Evolutionary conservation across 2,888 invertebrate genomes (phyloP).

Genomic region (Trachelus troglodyta): DNA sequence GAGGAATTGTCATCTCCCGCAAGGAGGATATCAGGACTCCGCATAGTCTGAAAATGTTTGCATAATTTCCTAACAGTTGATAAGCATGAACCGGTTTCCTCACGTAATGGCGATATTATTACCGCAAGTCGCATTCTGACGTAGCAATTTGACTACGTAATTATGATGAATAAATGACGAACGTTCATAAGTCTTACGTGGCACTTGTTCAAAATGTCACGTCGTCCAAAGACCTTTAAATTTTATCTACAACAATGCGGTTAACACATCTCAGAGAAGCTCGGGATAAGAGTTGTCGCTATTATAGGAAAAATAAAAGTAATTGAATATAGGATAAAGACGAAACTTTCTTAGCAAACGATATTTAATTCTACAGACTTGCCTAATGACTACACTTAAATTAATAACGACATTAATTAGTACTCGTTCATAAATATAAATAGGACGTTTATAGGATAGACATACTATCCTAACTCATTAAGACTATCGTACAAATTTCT

Average conservation of each 20-base stretch:
- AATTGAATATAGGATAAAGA: background rate
- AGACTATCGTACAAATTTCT: background rate
- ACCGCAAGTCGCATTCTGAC: background rate
- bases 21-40: background rate
- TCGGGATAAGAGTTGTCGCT: background rate
- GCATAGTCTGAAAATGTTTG: background rate
- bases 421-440: constrained; percentile 46
- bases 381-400: constrained; percentile 33
- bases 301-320: background rate
- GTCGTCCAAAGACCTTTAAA: background rate
- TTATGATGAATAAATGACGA: background rate
- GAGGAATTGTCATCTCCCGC: background rate
- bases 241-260: background rate
- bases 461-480: background rate
- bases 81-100: background rate
- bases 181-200: background rate
- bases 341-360: constrained; percentile 37
- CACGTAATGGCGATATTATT: background rate
- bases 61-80: background rate
- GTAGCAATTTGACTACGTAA: background rate
- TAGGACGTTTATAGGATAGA: constrained; percentile 18
- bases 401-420: constrained; percentile 44
- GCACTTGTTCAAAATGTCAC: background rate
- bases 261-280: background rate
- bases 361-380: constrained; percentile 40